phyloP scores from a whole-genome alignment of 2,797 vertebrate species.

The Xerus rutilus region DNA sequence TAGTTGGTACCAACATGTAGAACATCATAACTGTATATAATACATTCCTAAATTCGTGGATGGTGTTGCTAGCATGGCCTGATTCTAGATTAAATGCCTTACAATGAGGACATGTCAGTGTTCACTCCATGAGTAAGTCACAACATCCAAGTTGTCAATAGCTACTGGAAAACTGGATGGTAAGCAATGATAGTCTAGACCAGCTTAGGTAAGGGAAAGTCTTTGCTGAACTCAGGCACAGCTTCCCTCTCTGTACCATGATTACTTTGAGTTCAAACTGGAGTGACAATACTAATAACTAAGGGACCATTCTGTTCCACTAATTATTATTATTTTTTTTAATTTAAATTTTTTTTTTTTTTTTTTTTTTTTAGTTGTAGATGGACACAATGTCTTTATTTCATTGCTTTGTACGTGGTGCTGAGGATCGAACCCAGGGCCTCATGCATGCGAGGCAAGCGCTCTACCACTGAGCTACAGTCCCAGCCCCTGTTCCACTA shows the following conservation, averaged over 20 bases:
- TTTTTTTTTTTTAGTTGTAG: no score
- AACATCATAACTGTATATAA: background rate
- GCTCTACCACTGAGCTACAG: no score
- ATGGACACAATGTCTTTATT: no score
- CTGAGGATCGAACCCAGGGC: no score
- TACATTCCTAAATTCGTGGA: background rate
- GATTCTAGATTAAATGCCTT: background rate
- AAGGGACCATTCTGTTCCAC: background rate
- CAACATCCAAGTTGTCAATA: background rate
- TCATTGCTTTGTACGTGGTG: no score
- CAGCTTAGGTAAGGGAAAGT: background rate
- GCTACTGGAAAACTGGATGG: background rate
- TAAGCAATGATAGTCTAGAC: background rate
- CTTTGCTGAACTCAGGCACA: background rate
- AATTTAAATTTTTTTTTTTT: no score
- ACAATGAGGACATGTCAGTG: background rate
- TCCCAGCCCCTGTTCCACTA: background rate
- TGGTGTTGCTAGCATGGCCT: background rate
- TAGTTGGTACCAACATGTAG: background rate
- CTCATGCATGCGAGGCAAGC: no score
- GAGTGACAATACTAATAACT: background rate
- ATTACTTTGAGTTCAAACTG: background rate
- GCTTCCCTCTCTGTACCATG: background rate
- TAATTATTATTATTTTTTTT: no score
- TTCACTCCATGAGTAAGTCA: background rate